Evolutionary conservation across 2,113 vertebrate genomes (phyloP), one percentile per base, ranked within the genome.

Genomic region (Zingel zingel): DNA sequence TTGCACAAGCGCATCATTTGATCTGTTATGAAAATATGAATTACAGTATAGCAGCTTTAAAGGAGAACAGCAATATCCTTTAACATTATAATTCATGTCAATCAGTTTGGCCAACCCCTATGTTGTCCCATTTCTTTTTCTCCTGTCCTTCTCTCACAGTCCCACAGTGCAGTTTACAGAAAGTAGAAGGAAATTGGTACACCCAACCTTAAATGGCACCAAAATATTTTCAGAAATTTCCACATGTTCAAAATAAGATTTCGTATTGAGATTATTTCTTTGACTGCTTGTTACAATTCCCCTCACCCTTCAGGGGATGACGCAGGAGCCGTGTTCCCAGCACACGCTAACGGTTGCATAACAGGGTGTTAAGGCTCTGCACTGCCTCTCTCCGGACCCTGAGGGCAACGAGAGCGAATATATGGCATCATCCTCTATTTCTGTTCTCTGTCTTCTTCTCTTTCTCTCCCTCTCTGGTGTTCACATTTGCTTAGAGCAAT

Each of bases 261-360:
- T 73, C 10, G 58, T 50, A 27, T 2, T 18, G 47, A 74, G 59
- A 47, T 72, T 50, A 77, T 53, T 69, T 53, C 39, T 53, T 76
- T 23, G 47, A 73, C 64, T 54, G 7, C 77, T 53, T 47, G 0
- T n/a, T 75, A 54, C 79, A 77, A 64, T 7, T 4, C 8, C 47
- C 67, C 10, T n/a, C 2, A 8, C 23, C 70, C 58, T 70, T 63
- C 30, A 39, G 63, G 61, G 54, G 65, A 21, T 36, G 62, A 74
- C 6, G 16, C 36, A 54, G 64, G 36, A 16, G 43, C 45, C 75
- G 39, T 25, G 74, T 78, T 65, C 51, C n/a, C 54, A 48, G 78
- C 78, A 86, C 67, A 74, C 50, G 39, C 75, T 51, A 64, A 54
- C 61, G 21, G 30, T 88, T 89, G 33, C 68, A 62, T 86, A 90